These are phyloP conservation scores for Gymnopithys bicolor DNA, from an alignment of 2,797 vertebrate species.

Conservation along the genomic window DNA sequence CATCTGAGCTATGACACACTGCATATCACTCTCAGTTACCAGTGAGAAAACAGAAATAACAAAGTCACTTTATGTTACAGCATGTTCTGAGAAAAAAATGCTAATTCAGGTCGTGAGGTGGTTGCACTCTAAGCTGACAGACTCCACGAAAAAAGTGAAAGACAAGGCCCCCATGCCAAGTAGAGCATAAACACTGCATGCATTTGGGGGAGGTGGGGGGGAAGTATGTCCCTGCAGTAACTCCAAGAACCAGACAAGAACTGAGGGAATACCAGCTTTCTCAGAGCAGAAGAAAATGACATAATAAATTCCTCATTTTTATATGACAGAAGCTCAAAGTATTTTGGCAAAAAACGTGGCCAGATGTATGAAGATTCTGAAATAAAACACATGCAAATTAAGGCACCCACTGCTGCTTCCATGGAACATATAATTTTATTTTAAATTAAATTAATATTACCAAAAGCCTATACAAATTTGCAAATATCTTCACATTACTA, in stretches of 20 bases:
- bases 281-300: neutral
- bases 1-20: neutral
- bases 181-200: neutral
- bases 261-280: neutral
- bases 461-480: neutral
- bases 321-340: neutral
- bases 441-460: neutral
- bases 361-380: neutral
- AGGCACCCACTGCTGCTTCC: neutral
- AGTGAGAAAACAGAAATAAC: neutral
- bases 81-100: neutral
- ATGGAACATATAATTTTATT: neutral
- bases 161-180: neutral
- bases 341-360: neutral
- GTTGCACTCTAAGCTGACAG: neutral
- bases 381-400: neutral
- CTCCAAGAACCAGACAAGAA: neutral
- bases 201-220: neutral
- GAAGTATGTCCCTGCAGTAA: neutral
- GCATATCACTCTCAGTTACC: neutral
- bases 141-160: neutral
- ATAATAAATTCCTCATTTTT: neutral
- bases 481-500: neutral
- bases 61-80: neutral
- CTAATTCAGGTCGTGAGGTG: neutral